These are phyloP conservation scores for Stigmatopora nigra DNA, from an alignment of 2,113 vertebrate species.

Conservation along the genomic window DNA sequence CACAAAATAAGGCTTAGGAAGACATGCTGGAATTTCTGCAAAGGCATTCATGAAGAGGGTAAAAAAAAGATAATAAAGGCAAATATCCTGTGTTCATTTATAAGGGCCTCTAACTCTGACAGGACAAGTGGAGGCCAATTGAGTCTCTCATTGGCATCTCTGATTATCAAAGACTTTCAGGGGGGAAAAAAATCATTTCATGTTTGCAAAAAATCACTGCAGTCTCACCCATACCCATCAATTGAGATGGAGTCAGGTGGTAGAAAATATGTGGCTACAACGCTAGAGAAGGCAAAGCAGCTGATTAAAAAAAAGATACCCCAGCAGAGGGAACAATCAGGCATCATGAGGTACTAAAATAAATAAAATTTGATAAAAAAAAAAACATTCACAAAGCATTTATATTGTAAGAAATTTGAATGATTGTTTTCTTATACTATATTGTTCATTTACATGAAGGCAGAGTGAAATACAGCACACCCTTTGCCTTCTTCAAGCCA, in stretches of 20 bases:
- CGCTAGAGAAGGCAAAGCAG: conserved; percentile 12
- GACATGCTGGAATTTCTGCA: conserved; percentile 35
- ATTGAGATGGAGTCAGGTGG: neutral
- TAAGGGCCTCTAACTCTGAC: conserved; percentile 29
- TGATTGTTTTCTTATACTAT: neutral
- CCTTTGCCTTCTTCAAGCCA: conserved; percentile 13
- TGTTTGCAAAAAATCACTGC: conserved; percentile 18
- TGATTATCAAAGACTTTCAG: conserved; percentile 7
- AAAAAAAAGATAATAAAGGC: conserved; percentile 19
- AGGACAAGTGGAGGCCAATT: conserved; percentile 19
- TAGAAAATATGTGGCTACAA: conserved; percentile 1
- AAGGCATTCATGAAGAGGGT: conserved; percentile 26
- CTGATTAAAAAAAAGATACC: conserved; percentile 17
- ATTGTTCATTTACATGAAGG: neutral
- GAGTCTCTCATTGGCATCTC: neutral
- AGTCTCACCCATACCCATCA: conserved; percentile 6
- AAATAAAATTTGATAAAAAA: conserved; percentile 3
- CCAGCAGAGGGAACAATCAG: neutral
- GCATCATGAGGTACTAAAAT: conserved; percentile 1
- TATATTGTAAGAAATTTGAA: conserved; percentile 1
- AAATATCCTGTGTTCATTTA: conserved; percentile 16
- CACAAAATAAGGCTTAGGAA: conserved; percentile 30
- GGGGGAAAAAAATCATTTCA: conserved; percentile 13
- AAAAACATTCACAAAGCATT: neutral
- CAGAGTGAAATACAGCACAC: conserved; percentile 29